Percentiles rank a stretch among this genome's conserved stretches.
These are phyloP conservation scores for Chionis minor DNA, from an alignment of 2,113 vertebrate genomes.

Conservation along the genomic window DNA sequence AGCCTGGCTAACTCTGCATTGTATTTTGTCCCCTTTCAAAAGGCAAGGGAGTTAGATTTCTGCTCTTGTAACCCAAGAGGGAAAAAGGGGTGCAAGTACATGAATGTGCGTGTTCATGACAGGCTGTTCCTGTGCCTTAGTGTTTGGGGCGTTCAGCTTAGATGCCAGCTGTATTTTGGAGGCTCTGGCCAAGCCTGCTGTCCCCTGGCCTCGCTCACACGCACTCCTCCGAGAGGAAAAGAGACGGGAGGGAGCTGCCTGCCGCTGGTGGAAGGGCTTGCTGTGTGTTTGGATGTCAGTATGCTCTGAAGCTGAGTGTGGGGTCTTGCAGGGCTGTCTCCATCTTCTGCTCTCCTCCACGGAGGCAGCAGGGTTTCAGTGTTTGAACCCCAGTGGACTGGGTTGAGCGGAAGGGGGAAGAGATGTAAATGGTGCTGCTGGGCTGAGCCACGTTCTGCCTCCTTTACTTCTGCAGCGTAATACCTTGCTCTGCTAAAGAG, in stretches of 20 bases:
- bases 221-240: not conserved
- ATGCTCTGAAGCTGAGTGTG: not conserved
- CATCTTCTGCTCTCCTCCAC: not conserved
- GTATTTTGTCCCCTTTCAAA: not conserved
- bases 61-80: not conserved
- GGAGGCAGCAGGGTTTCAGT: not conserved
- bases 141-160: not conserved
- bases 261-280: not conserved
- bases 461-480: not conserved
- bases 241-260: not conserved
- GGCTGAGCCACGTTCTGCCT: not conserved
- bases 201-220: not conserved
- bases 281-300: not conserved
- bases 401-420: not conserved
- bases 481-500: not conserved
- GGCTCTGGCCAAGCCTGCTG: not conserved
- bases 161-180: not conserved
- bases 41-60: not conserved
- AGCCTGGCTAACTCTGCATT: not conserved
- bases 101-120: rapidly evolving
- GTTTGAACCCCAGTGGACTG: not conserved
- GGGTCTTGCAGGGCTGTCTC: not conserved
- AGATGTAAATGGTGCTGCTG: not conserved
- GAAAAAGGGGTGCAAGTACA: not conserved
- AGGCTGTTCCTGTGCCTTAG: not conserved